Conservation (phyloP, 1,140 invertebrate species). For the Drosophila parabipectinata region DNA sequence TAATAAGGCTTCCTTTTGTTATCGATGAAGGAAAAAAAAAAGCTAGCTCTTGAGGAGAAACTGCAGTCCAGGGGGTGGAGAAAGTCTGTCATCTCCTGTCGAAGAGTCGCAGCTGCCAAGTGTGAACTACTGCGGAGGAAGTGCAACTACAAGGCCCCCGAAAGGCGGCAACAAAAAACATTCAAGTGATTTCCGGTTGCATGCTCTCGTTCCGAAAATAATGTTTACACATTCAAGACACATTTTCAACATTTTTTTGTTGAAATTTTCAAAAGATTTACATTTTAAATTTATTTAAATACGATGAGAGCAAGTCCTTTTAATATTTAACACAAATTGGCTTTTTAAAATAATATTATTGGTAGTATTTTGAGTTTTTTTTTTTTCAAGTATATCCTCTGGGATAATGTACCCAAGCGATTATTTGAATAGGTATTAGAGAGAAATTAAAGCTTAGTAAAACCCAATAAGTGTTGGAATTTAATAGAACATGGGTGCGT, state of each 20-base stretch:
- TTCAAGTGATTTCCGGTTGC: conserved; percentile 60
- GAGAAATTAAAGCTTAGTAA: too few relatives aligned
- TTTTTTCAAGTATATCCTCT: too few relatives aligned
- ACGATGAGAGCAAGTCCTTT: too few relatives aligned
- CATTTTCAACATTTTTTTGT: neutral
- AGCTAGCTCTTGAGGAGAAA: conserved; percentile 1
- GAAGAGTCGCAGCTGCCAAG: conserved; percentile 44
- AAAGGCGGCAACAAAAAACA: conserved; percentile 39
- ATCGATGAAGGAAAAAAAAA: conserved; percentile 46
- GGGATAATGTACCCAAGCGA: too few relatives aligned
- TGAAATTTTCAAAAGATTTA: neutral
- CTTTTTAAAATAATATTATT: too few relatives aligned
- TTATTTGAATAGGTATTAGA: too few relatives aligned
- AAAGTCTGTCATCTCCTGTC: conserved; percentile 2
- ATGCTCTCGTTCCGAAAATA: neutral
- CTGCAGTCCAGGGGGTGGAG: neutral
- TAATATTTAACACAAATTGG: too few relatives aligned
- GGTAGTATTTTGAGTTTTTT: too few relatives aligned
- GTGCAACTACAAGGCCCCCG: conserved; percentile 7
- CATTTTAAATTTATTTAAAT: too few relatives aligned
- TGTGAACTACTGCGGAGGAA: conserved; percentile 21
- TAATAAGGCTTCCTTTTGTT: conserved; percentile 76
- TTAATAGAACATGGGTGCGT: too few relatives aligned
- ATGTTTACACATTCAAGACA: neutral
- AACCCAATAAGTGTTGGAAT: too few relatives aligned